Percentiles rank a stretch among this genome's conserved stretches.
Evolutionary conservation across 2,797 vertebrate species (phyloP).

Genomic region (Percopsis omiscomaycus): DNA sequence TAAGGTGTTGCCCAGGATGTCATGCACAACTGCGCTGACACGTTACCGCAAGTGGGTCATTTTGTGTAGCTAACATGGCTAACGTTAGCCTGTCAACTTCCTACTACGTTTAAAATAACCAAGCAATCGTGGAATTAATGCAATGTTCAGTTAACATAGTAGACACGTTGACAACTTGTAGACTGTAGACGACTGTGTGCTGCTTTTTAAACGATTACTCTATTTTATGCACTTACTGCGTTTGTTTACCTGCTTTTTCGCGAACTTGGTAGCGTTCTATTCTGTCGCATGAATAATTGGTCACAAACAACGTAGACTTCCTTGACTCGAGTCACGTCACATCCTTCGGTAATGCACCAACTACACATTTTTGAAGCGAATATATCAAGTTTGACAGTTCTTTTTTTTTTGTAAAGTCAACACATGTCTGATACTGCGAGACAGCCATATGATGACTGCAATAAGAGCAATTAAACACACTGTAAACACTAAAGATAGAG

Average conservation of each 20-base stretch:
- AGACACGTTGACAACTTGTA: too few species aligned
- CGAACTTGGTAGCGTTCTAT: conserved; percentile 50
- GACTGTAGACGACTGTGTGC: too few species aligned
- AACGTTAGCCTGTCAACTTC: conserved; percentile 50
- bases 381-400: too few species aligned
- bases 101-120: neutral
- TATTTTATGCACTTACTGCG: neutral
- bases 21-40: conserved; percentile 22
- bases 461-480: too few species aligned
- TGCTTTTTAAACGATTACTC: neutral
- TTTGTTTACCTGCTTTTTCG: conserved; percentile 57
- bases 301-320: conserved; percentile 55
- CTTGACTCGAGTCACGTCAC: neutral
- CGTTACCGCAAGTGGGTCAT: conserved; percentile 60
- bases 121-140: neutral
- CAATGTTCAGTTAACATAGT: neutral
- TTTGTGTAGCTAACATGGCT: conserved; percentile 36
- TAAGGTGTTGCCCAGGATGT: neutral
- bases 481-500: too few species aligned
- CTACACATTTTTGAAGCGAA: too few species aligned
- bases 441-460: too few species aligned
- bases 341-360: too few species aligned
- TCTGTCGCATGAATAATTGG: conserved; percentile 53
- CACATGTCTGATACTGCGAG: too few species aligned
- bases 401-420: too few species aligned